Evolutionary conservation across 2,797 vertebrate species (phyloP), one percentile per base, ranked within the genome.

Genomic region (Trachops cirrhosus): DNA sequence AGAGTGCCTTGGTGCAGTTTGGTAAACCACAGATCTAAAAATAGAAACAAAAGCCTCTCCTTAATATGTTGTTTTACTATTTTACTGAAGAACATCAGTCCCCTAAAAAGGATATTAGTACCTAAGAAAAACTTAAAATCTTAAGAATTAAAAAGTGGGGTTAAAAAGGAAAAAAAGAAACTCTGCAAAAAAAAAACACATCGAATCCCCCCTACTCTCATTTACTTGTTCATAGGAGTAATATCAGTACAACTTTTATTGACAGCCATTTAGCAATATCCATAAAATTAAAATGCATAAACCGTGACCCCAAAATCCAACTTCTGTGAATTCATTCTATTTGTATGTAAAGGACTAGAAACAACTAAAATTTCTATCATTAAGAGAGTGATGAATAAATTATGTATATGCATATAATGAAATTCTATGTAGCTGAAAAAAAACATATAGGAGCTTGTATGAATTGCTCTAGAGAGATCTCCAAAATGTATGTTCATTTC

Each of bases 241-340:
- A 89, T 86, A 83, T 41, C 24, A 84, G 64, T 26, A 91, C 21
- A 84, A 93, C 59, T 74, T 88, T 80, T 24, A 85, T 9, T 91
- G 46, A 93, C 26, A 59, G 74, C 46, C 94, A 94, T 62, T 90
- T 74, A 95, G 44, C 22, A 87, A n/a, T 67, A 80, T 37, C 15
- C 82, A 41, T 62, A 86, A 93, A 89, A 95, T 74, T 86, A 93
- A 93, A 93, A 92, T 59, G 59, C 48, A 62, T 84, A 94, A 82
- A 78, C 1, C 48, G 84, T 94, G 48, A 79, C 34, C 29, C 71
- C 80, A 71, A 34, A 84, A 94, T 71, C 12, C 52, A 90, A 85
- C 18, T n/a, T 87, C 24, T 57, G 18, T 85, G 46, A 95, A 92
- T 89, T 71, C 34, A 67, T 37, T 91, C 5, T 52, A 62, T 4